Base-by-base conservation (phyloP, 2,113 vertebrate genomes). In the Etia nguti region DNA sequence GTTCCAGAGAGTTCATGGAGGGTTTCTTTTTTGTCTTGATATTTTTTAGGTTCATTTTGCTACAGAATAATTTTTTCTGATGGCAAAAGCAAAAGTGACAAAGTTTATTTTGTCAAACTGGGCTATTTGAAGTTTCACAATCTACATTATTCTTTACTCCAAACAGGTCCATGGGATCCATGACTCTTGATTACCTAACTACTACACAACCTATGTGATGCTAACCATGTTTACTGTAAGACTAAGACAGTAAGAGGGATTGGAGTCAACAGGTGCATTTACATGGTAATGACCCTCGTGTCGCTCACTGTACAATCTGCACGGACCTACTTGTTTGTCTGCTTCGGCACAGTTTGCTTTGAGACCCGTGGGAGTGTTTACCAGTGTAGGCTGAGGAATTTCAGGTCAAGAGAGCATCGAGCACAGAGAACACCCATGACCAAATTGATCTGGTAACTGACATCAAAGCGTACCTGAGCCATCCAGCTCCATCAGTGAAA, bases 311-410 rank as follows among this genome's bases (percentile, higher is more conserved):
- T 85, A 85, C 92, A 55, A 59, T 79, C 90, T 50, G 90, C 91
- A 83, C 57, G 29, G 85, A 89, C 91, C 80, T 59, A 9, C 15
- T 16, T 95, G 92, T 94, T 92, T 92, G 89, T 90, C 93, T 83
- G 83, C 84, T 87, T 56, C 79, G 8, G 56, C 92, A 50, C 80
- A 88, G 90, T 93, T 92, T 93, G 94, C 92, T 95, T 95, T 82
- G 82, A 89, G 90, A 88, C 77, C 92, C 77, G 85, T 94, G 93
- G 93, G 94, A 88, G 89, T 95, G 94, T 95, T 95, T 96, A 95
- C 91, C 92, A 79, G 90, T 29, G 87, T 90, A 56, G 92, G 89
- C 79, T 57, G 84, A 91, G 88, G 92, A 94, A 95, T 95, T 92
- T 82, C 84, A 92, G 94, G 94, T 93, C 93, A 94, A 92, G 91